Base-by-base conservation (phyloP, 2,113 vertebrate species). In the Triplophysa siluroides region DNA sequence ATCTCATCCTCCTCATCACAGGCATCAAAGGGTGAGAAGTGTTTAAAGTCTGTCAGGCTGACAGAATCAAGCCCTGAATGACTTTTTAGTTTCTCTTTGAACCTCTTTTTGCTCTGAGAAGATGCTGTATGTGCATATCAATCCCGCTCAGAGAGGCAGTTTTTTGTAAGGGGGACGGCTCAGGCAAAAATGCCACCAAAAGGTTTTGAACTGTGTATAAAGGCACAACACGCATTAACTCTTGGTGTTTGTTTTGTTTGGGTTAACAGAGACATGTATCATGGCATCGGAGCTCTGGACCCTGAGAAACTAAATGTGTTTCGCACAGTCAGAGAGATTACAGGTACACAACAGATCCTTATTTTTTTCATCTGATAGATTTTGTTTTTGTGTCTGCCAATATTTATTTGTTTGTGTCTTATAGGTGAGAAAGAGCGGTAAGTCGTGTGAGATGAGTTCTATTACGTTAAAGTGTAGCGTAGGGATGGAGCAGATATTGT, bases 1-100 rank as follows among this genome's bases (percentile, higher is more conserved):
- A 99, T 88, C 93, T 99, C 75, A 96, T 98, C 89, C 98, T 99
- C 88, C 96, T 99, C 68, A 95, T 99, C 77, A 99, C 97, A 3
- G 98, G 98, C 19, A 99, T 99, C 84, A 96, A 98, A 80, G 98
- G 98, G 98, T 98, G 72, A 93, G 96, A 58, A 58, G n/a, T n/a
- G 19, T 8, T n/a, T 54, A 19, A 54, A 54, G 23, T 70, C 16
- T 66, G 47, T 47, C 11, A 38, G 70, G 1, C 26, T 29, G 26
- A 29, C 26, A 29, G 26, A 29, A 29, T 7, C 8, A 11, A 38
- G 21, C 24, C 71, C 33, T 6, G 33, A 8, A 56, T 16, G 11
- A 60, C 11, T 23, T 10, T 14, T 23, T 54, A 4, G 33, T 60
- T 60, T 60, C 29, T 56, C 12, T 60, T 41, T 58, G 19, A 73